Conservation (phyloP, 2,113 vertebrate species). For the Datnioides undecimradiatus region DNA sequence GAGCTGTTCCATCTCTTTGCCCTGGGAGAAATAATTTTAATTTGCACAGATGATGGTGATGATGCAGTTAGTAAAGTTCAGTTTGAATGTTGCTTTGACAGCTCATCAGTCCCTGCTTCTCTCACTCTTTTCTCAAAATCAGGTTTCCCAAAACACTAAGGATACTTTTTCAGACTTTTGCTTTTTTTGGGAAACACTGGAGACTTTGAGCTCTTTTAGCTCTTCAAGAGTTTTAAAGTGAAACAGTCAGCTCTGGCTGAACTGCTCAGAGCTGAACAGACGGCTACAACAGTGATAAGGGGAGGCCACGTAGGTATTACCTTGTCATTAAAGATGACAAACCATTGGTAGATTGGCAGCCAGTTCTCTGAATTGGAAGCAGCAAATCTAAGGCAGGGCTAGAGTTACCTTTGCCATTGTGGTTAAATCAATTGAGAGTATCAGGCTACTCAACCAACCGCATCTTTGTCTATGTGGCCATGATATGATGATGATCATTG, state of each 20-base stretch:
- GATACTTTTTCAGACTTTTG: not conserved
- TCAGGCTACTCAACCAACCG: not conserved
- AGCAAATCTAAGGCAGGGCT: not conserved
- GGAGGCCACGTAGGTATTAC: not conserved
- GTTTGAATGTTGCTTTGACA: constrained; percentile 16
- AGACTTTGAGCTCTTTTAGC: not conserved
- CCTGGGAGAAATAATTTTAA: constrained; percentile 26
- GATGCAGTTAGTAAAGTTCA: constrained; percentile 18
- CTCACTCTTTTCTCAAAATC: not conserved
- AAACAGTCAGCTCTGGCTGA: not conserved
- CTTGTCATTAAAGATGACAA: not conserved
- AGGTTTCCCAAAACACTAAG: not conserved
- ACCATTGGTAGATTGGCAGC: too few species aligned
- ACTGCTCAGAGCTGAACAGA: not conserved
- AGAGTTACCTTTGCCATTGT: constrained; percentile 1
- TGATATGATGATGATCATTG: too few species aligned
- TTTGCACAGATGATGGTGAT: constrained; percentile 41
- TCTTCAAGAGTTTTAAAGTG: not conserved
- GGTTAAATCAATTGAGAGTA: constrained; percentile 5
- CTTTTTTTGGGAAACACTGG: not conserved
- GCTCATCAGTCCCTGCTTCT: constrained; percentile 3
- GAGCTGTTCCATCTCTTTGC: constrained; percentile 30
- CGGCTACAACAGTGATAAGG: not conserved
- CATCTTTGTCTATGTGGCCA: constrained; percentile 4
- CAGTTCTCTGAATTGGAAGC: too few species aligned